These are phyloP conservation scores for Microcebus murinus DNA, from an alignment of 2,113 vertebrate species.

Conservation along the genomic window DNA sequence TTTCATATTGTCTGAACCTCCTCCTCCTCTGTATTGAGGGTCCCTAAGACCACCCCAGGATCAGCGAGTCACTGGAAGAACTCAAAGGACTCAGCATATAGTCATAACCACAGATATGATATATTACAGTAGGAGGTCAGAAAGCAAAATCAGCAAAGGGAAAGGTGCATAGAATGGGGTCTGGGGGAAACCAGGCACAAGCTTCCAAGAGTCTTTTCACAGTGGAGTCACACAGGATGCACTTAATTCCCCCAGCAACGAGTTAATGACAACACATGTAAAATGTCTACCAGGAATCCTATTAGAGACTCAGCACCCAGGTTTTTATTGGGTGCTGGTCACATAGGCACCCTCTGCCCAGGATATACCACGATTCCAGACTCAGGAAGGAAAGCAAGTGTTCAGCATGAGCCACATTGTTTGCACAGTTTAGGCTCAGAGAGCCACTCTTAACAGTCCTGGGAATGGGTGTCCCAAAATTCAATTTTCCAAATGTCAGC, in stretches of 20 bases:
- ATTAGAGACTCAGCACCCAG: neutral
- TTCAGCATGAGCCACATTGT: neutral
- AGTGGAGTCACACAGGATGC: neutral
- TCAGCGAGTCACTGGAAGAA: neutral
- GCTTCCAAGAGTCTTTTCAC: neutral
- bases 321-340: neutral
- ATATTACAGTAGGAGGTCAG: neutral
- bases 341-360: neutral
- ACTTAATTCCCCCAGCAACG: neutral
- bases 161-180: neutral
- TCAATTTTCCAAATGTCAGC: neutral
- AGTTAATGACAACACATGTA: neutral
- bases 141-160: slow-evolving; percentile 28
- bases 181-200: neutral
- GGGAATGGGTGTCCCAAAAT: neutral
- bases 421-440: neutral
- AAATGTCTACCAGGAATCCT: neutral
- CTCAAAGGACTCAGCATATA: neutral
- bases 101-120: neutral
- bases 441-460: neutral
- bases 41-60: neutral
- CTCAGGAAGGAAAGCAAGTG: neutral
- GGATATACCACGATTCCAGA: neutral
- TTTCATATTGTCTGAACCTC: neutral
- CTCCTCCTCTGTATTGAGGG: neutral